Evolutionary conservation across 2,113 vertebrate species (phyloP).

Genomic region (Willisornis vidua): DNA sequence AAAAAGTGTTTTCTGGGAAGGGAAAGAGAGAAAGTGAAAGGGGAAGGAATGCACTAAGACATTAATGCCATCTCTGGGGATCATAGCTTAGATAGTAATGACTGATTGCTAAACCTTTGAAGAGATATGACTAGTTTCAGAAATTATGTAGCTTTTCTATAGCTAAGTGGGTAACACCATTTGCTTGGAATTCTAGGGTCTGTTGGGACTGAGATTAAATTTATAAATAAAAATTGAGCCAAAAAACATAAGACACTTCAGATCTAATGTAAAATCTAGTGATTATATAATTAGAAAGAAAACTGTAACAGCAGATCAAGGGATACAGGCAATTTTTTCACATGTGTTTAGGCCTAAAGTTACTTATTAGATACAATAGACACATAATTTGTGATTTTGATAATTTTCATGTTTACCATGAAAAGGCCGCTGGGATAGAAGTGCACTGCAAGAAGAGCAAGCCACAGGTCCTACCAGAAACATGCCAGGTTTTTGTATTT

Average conservation of each 20-base stretch:
- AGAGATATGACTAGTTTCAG: neutral
- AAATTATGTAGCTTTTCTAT: neutral
- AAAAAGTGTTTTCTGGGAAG: neutral
- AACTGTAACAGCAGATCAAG: neutral
- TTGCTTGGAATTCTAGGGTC: neutral
- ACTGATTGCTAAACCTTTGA: neutral
- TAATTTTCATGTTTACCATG: neutral
- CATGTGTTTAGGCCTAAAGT: neutral
- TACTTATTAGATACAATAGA: neutral
- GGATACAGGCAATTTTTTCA: neutral
- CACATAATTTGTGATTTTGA: neutral
- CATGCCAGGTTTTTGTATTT: neutral
- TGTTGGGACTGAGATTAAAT: neutral
- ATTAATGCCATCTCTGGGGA: neutral
- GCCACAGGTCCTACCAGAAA: neutral
- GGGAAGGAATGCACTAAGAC: neutral
- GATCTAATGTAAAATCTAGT: neutral
- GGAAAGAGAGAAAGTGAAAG: neutral
- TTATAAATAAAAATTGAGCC: neutral
- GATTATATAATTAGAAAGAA: neutral
- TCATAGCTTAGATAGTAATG: neutral
- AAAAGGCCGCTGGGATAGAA: neutral
- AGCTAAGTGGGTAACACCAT: neutral
- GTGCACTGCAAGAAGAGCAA: neutral
- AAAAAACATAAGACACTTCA: neutral